phyloP scores from a whole-genome alignment of 1,140 invertebrate genomes.

The Papilio helenus region DNA sequence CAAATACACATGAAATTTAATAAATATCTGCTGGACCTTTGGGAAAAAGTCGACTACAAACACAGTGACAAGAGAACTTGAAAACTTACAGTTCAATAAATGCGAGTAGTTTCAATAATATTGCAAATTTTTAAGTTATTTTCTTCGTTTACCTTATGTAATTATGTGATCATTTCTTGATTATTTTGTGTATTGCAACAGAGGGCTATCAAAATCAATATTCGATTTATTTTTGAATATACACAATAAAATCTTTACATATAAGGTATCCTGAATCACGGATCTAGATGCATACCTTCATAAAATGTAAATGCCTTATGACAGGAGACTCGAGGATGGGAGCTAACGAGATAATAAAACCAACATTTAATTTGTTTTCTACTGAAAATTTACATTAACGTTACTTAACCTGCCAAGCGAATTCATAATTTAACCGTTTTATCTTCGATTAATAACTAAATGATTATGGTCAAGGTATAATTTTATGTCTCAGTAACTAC shows the following conservation, averaged over 20 bases:
- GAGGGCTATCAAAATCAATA: neutral
- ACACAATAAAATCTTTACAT: neutral
- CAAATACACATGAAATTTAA: neutral
- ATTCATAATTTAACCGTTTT: conserved; percentile 29
- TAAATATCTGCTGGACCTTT: neutral
- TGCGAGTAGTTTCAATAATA: neutral
- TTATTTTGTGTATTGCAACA: neutral
- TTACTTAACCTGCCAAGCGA: conserved; percentile 10
- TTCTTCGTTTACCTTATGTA: neutral
- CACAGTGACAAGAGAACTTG: neutral
- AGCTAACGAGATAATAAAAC: conserved; percentile 18
- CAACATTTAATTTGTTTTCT: conserved; percentile 34
- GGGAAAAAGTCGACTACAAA: neutral
- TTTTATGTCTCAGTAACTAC: conserved; percentile 11
- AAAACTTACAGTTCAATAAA: neutral
- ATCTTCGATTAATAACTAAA: conserved; percentile 15
- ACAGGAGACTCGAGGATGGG: conserved; percentile 21
- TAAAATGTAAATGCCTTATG: conserved; percentile 33
- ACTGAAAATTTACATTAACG: conserved; percentile 32
- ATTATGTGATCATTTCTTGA: neutral
- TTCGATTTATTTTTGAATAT: conserved; percentile 1
- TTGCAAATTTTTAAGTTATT: neutral
- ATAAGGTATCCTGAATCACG: conserved; percentile 1
- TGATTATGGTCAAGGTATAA: conserved; percentile 24
- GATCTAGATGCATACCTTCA: conserved; percentile 16